These are phyloP conservation scores for Folsomia manolachei DNA, from an alignment of 2,888 invertebrate species.

Conservation along the genomic window DNA sequence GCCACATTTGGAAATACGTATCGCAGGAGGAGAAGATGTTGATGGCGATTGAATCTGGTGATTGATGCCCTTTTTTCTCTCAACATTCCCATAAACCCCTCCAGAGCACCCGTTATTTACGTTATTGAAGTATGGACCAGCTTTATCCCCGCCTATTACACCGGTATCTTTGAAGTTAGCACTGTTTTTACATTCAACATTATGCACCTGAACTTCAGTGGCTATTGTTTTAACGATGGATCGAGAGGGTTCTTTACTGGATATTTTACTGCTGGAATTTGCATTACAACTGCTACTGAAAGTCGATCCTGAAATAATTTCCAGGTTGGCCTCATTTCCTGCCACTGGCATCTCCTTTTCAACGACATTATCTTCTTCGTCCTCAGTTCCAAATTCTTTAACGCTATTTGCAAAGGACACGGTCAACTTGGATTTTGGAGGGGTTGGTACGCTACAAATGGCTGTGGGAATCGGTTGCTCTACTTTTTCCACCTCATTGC, in stretches of 20 bases:
- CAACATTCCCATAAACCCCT: background rate
- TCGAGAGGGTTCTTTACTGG: slow-evolving; percentile 8
- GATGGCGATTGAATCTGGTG: background rate
- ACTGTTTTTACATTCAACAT: slow-evolving; percentile 15
- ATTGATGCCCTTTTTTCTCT: background rate
- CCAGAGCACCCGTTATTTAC: background rate
- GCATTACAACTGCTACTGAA: background rate
- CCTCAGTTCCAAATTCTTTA: slow-evolving; percentile 39
- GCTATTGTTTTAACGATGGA: slow-evolving; percentile 45
- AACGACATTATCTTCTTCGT: slow-evolving; percentile 16
- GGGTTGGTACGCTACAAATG: slow-evolving; percentile 9
- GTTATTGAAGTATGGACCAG: slow-evolving; percentile 20
- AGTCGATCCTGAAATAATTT: too few relatives aligned
- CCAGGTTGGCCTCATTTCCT: background rate
- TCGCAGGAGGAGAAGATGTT: slow-evolving; percentile 12
- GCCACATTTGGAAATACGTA: slow-evolving; percentile 3
- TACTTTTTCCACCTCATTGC: slow-evolving; percentile 22
- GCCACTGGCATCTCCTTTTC: slow-evolving; percentile 28
- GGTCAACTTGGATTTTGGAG: slow-evolving; percentile 48
- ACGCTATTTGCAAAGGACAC: slow-evolving; percentile 50
- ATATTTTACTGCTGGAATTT: background rate
- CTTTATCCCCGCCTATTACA: slow-evolving; percentile 16
- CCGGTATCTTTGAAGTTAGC: background rate
- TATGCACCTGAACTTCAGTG: slow-evolving; percentile 49
- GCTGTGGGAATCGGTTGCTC: background rate